phyloP scores from a whole-genome alignment of 2,888 invertebrate genomes.

The Ormyrus pomaceus region DNA sequence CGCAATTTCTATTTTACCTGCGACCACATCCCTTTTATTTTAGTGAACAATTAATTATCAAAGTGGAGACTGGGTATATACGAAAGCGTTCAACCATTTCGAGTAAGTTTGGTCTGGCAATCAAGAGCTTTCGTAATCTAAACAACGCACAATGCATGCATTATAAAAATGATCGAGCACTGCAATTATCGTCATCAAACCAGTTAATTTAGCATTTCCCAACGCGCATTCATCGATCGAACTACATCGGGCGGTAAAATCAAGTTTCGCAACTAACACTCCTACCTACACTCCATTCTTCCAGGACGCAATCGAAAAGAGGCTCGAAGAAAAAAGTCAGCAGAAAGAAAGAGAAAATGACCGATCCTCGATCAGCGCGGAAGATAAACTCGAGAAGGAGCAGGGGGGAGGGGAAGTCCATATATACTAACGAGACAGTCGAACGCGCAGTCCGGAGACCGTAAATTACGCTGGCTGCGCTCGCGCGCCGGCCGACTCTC shows the following conservation, averaged over 20 bases:
- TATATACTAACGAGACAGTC: slow-evolving; percentile 55
- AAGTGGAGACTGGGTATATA: no score
- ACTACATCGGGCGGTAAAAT: background rate
- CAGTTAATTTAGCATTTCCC: slow-evolving; percentile 10
- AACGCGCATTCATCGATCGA: background rate
- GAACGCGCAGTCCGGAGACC: slow-evolving; percentile 13
- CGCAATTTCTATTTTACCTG: no score
- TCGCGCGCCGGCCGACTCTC: slow-evolving; percentile 40
- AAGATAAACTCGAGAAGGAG: slow-evolving; percentile 40
- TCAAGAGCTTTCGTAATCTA: no score
- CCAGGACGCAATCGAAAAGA: no score
- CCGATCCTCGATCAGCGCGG: slow-evolving; percentile 44
- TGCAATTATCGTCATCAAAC: background rate
- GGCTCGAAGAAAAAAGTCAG: background rate
- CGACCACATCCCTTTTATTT: no score
- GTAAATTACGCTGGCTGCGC: slow-evolving; percentile 46
- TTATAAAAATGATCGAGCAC: no score
- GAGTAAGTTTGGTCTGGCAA: no score
- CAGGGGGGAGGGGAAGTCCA: slow-evolving; percentile 6
- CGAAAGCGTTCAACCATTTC: no score
- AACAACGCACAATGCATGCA: no score
- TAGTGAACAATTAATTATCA: no score
- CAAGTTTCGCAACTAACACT: background rate
- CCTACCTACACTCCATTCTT: no score
- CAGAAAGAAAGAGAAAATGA: slow-evolving; percentile 36